Evolutionary conservation across 2,113 vertebrate genomes (phyloP).

Genomic region (Nothoprocta pentlandii): DNA sequence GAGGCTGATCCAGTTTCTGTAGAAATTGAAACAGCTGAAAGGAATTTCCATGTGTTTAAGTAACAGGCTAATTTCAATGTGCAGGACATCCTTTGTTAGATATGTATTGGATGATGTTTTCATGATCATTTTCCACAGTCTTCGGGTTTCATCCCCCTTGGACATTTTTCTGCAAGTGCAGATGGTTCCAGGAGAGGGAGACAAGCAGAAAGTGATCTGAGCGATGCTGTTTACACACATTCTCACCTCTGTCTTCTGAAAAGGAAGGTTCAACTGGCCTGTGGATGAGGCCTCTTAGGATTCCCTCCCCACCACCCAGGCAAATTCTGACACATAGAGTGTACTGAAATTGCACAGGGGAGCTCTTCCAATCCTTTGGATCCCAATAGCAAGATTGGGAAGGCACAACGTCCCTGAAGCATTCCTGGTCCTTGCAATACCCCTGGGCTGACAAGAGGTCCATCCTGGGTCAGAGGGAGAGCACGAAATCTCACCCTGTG

Average conservation of each 20-base stretch:
- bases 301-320: not conserved
- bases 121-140: not conserved
- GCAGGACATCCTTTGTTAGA: not conserved
- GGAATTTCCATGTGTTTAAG: not conserved
- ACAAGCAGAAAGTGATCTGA: accelerated
- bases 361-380: not conserved
- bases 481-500: not conserved
- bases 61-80: not conserved
- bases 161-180: not conserved
- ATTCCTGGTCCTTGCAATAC: not conserved
- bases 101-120: not conserved
- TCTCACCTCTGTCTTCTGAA: not conserved
- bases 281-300: not conserved
- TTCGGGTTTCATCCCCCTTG: not conserved
- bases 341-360: not conserved
- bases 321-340: not conserved
- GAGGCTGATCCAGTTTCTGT: not conserved
- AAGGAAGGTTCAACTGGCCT: not conserved
- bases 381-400: not conserved
- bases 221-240: not conserved
- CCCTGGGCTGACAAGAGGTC: not conserved
- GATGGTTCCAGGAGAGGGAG: not conserved
- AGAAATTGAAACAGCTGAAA: not conserved
- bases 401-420: not conserved
- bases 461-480: not conserved